A percentile compares a stretch with the other conserved stretches of the same genome.
Evolutionary conservation across 2,888 invertebrate genomes (phyloP).

Genomic region (Brachycybe producta): DNA sequence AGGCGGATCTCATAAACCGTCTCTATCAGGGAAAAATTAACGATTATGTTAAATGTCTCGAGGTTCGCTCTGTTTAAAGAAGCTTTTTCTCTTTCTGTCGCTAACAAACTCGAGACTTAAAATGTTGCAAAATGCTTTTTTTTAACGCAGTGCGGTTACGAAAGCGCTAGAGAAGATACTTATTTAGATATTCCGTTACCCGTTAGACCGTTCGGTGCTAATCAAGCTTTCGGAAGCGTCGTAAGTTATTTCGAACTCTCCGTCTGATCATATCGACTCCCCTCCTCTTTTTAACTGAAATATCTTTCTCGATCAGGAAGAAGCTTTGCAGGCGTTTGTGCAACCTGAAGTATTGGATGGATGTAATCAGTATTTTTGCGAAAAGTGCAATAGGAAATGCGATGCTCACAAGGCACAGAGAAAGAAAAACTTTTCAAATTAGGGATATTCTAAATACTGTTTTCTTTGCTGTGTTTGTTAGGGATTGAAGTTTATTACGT

Average conservation of each 20-base stretch:
- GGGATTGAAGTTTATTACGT: constrained; percentile 69
- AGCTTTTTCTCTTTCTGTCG: background rate
- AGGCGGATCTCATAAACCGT: constrained; percentile 65
- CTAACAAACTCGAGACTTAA: background rate
- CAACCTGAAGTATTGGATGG: constrained; percentile 69
- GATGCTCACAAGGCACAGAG: constrained; percentile 59
- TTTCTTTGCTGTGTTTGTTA: constrained; percentile 26
- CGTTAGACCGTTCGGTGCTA: constrained; percentile 66
- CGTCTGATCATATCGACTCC: background rate
- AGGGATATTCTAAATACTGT: too few species aligned
- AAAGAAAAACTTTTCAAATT: background rate
- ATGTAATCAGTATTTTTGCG: constrained; percentile 76
- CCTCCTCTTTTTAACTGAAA: background rate
- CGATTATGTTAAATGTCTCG: constrained; percentile 77
- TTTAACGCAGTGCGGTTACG: constrained; percentile 50
- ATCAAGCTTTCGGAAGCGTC: constrained; percentile 60
- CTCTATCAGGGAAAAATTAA: constrained; percentile 62
- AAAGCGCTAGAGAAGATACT: constrained; percentile 66
- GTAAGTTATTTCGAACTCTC: constrained; percentile 35
- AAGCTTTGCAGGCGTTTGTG: constrained; percentile 69
- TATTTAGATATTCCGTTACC: constrained; percentile 77
- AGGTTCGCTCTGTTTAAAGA: constrained; percentile 36
- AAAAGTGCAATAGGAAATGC: constrained; percentile 70
- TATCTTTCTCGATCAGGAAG: constrained; percentile 50
- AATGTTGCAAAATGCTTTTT: background rate